Evolutionary conservation across 2,113 vertebrate genomes (phyloP).

Genomic region (Protobothrops flavoviridis): DNA sequence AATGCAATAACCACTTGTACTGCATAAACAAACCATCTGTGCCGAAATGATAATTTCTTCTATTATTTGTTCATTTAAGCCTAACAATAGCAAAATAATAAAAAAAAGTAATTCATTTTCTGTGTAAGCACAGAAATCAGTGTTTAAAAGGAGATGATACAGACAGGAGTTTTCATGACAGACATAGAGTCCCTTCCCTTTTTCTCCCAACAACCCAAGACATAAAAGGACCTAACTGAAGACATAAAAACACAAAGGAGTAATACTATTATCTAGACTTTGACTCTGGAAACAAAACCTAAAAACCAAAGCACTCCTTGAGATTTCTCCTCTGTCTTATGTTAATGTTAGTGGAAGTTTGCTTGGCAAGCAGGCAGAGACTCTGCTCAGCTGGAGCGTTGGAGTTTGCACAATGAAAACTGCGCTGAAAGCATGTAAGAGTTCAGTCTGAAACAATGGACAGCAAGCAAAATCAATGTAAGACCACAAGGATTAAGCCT

Average conservation of each 20-base stretch:
- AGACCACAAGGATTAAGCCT: conserved; percentile 32
- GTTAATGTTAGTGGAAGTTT: conserved; percentile 33
- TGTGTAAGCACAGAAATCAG: conserved; percentile 29
- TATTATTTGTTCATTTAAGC: conserved; percentile 90
- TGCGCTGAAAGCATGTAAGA: conserved; percentile 23
- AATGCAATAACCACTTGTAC: conserved; percentile 85
- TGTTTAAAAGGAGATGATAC: conserved; percentile 48
- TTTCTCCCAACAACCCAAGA: conserved; percentile 51
- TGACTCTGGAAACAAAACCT: conserved; percentile 41
- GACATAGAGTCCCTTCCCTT: conserved; percentile 20
- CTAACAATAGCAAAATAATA: conserved; percentile 62
- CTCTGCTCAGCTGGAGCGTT: conserved; percentile 12
- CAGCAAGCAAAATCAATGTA: conserved; percentile 35
- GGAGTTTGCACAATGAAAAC: conserved; percentile 33
- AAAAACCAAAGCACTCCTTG: conserved; percentile 41
- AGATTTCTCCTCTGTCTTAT: conserved; percentile 51
- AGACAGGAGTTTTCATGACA: conserved; percentile 57
- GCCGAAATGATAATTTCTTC: conserved; percentile 89
- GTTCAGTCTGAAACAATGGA: conserved; percentile 60
- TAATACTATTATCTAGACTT: background rate
- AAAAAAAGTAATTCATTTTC: conserved; percentile 65
- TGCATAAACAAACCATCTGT: conserved; percentile 85
- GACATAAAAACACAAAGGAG: conserved; percentile 36
- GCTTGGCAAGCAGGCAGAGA: conserved; percentile 23
- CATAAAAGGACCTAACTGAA: no score